phyloP scores from a whole-genome alignment of 2,113 vertebrate species.

The Pseudorasbora parva region DNA sequence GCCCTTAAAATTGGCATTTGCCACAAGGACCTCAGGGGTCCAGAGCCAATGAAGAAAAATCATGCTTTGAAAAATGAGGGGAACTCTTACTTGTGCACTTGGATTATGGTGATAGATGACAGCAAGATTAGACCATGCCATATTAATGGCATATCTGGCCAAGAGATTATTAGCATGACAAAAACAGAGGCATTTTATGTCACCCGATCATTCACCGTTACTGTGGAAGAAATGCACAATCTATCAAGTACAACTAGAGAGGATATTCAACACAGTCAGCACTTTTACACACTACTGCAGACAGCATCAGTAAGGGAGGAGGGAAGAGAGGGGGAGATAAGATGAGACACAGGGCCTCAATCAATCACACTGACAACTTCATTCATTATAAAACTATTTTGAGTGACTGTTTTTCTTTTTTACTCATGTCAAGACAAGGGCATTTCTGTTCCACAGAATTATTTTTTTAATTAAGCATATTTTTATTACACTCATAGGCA shows the following conservation, averaged over 20 bases:
- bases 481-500: not conserved
- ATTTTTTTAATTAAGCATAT: not conserved
- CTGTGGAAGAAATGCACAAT: conserved; percentile 5
- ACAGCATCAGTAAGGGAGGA: not conserved
- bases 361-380: conserved; percentile 53
- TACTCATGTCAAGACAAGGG: conserved; percentile 35
- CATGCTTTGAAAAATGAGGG: not conserved
- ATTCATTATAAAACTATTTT: conserved; percentile 51
- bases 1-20: not conserved
- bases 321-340: not conserved
- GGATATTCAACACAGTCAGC: conserved; percentile 43
- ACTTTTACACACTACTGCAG: conserved; percentile 45
- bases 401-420: conserved; percentile 39
- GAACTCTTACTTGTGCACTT: not conserved
- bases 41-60: not conserved
- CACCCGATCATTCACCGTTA: conserved; percentile 52
- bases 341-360: conserved; percentile 7
- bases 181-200: conserved; percentile 46
- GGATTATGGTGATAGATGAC: conserved; percentile 44
- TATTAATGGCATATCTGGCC: conserved; percentile 27
- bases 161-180: conserved; percentile 47
- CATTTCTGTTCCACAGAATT: not conserved
- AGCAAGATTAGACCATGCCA: conserved; percentile 24
- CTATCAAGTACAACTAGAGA: conserved; percentile 31
- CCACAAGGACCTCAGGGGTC: not conserved